Evolutionary conservation across 2,113 vertebrate genomes (phyloP).

Genomic region (Amphilophus citrinellus): DNA sequence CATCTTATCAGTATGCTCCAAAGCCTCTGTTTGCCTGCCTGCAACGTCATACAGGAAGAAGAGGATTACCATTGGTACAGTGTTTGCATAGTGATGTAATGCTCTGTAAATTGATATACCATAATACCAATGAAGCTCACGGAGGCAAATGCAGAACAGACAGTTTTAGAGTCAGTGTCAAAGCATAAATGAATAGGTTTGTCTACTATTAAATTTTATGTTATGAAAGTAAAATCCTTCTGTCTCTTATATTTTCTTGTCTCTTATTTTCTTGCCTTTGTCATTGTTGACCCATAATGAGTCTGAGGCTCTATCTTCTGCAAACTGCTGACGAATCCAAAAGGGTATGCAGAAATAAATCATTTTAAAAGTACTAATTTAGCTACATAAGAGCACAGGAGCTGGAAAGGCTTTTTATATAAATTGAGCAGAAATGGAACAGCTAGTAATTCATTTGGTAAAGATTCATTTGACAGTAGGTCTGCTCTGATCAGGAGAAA

Average conservation of each 20-base stretch:
- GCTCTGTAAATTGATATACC: constrained; percentile 64
- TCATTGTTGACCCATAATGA: neutral
- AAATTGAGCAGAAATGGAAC: neutral
- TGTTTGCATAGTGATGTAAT: constrained; percentile 74
- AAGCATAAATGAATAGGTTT: neutral
- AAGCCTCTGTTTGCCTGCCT: constrained; percentile 50
- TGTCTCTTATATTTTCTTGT: neutral
- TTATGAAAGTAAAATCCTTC: neutral
- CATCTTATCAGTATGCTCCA: constrained; percentile 50
- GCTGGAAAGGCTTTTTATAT: neutral
- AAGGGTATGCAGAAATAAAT: neutral
- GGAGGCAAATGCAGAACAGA: neutral
- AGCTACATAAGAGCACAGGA: neutral
- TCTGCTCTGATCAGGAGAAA: neutral
- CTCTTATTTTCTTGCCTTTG: neutral
- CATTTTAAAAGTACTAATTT: neutral
- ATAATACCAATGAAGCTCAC: neutral
- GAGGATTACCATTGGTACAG: constrained; percentile 60
- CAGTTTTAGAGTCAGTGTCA: neutral
- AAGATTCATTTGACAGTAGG: neutral
- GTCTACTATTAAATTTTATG: neutral
- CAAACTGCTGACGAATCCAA: neutral
- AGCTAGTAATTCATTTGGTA: neutral
- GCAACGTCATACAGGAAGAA: constrained; percentile 55
- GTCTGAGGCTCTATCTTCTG: neutral